phyloP scores from a whole-genome alignment of 2,113 vertebrate genomes.

The Phyllostomus hastatus region DNA sequence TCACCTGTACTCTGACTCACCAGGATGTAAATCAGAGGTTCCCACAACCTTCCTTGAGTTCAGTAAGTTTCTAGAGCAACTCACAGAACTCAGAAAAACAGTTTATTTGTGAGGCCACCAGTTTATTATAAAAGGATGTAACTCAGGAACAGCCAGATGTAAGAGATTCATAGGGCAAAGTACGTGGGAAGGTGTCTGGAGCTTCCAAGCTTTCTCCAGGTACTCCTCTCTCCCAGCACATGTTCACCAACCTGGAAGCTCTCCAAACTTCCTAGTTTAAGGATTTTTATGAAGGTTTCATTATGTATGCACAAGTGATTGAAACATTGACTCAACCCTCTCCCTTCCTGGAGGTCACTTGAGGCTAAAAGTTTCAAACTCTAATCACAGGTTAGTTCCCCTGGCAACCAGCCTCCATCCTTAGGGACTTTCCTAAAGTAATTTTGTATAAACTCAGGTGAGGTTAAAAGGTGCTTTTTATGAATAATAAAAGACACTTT shows the following conservation, averaged over 20 bases:
- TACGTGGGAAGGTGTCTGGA: too few relatives aligned
- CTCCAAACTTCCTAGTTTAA: background rate
- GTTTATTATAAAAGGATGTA: too few relatives aligned
- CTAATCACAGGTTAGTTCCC: too few relatives aligned
- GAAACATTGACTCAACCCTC: background rate
- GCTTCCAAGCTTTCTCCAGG: background rate
- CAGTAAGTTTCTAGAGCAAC: background rate
- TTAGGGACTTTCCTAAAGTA: background rate
- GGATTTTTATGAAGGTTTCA: background rate
- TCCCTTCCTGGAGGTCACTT: background rate
- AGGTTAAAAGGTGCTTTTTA: background rate
- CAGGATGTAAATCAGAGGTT: background rate
- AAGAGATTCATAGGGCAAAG: background rate
- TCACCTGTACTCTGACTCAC: background rate
- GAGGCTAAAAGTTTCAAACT: background rate
- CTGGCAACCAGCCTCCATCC: too few relatives aligned
- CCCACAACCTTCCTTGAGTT: background rate
- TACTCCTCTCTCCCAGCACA: background rate
- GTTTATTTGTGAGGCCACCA: background rate
- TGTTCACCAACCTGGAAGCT: background rate
- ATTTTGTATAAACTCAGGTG: background rate
- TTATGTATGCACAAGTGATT: background rate
- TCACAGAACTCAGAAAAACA: background rate
- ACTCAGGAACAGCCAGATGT: background rate
- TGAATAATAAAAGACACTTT: background rate